A percentile compares a stretch with the other conserved stretches of the same genome.
phyloP scores from a whole-genome alignment of 2,888 invertebrate species.

The Beris morrisii region DNA sequence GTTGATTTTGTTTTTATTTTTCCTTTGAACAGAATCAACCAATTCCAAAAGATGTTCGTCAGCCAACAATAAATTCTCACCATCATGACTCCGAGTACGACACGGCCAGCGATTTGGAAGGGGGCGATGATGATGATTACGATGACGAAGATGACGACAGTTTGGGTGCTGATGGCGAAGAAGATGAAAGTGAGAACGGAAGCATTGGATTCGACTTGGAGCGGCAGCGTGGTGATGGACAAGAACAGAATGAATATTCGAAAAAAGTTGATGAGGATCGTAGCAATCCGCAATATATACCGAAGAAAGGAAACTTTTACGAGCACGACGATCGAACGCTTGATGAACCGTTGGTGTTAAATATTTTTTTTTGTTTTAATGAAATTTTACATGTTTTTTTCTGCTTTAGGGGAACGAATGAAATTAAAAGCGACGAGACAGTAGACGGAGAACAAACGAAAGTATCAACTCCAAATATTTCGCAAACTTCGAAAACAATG shows the following conservation, averaged over 20 bases:
- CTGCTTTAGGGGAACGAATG: slow-evolving; percentile 51
- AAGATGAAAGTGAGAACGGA: slow-evolving; percentile 43
- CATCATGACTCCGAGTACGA: slow-evolving; percentile 57
- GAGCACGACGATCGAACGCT: slow-evolving; percentile 92
- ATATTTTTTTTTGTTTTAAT: slow-evolving; percentile 1
- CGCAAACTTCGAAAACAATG: slow-evolving; percentile 53
- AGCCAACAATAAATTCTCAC: slow-evolving; percentile 47
- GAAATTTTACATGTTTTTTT: slow-evolving; percentile 5
- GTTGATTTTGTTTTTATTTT: too few species aligned
- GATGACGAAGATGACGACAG: slow-evolving; percentile 50
- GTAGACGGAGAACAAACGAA: slow-evolving; percentile 50
- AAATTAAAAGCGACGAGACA: slow-evolving; percentile 45
- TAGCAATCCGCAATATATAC: slow-evolving; percentile 96
- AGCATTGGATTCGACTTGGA: slow-evolving; percentile 50
- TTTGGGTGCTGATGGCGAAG: slow-evolving; percentile 46
- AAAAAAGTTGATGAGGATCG: slow-evolving; percentile 89
- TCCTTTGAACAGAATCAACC: slow-evolving; percentile 7
- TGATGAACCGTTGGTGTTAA: slow-evolving; percentile 62
- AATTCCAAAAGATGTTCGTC: slow-evolving; percentile 17
- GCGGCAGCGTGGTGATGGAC: slow-evolving; percentile 71
- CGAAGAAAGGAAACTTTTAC: slow-evolving; percentile 93
- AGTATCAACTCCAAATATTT: slow-evolving; percentile 48
- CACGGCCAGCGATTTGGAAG: slow-evolving; percentile 56
- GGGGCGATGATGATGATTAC: slow-evolving; percentile 49
- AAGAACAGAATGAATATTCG: slow-evolving; percentile 63